Base-by-base conservation (phyloP, 92 coral and sea anemone genomes). In the Scolanthus callimorphus region DNA sequence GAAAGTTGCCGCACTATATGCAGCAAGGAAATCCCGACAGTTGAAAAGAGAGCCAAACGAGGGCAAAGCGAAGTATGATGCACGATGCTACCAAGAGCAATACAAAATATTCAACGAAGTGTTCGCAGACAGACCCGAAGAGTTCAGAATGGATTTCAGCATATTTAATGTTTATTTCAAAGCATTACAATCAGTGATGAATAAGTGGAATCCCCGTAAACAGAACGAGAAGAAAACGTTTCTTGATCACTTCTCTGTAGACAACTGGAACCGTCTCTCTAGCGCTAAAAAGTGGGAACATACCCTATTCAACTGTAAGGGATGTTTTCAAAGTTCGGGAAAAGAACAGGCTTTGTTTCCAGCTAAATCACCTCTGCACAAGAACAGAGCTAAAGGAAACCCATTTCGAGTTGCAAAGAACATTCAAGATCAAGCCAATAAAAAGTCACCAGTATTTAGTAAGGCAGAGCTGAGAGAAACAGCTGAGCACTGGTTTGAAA, bases 221-320 rank as follows among this genome's bases (percentile, higher is more conserved):
- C 13, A 25, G 4, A 4, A 1, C 3, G 79, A 70, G 17, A 70
- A 50, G 48, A 13, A 27, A 19, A 3, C 19, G 12, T 77, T 13
- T 49, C 44, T 77, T 44, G 55, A 49, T 0, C 20, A 13, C 13
- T 69, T 77, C 39, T n/a, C n/a, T n/a, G 49, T 54, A 9, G 79
- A 39, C 17, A 52, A 20, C 39, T 70, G 79, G 84, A 63, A 49
- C 20, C 20, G 22, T 12, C 46, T 77, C 24, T 61, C 84, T 2
- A 43, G 46, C 4, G 49, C 69, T 17, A 76, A 69, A 60, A 69
- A 59, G 28, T 34, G 65, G 22, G 78, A 69, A 31, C 78, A 76
- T 44, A 69, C 53, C 13, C 51, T 76, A 0, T 77, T 44, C 20
- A 24, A 77, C 19, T 77, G 84, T 59, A 69, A 70, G 51, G 79